Evolutionary conservation across 2,888 invertebrate species (phyloP).

Genomic region (Lasioglossum oenotherae): DNA sequence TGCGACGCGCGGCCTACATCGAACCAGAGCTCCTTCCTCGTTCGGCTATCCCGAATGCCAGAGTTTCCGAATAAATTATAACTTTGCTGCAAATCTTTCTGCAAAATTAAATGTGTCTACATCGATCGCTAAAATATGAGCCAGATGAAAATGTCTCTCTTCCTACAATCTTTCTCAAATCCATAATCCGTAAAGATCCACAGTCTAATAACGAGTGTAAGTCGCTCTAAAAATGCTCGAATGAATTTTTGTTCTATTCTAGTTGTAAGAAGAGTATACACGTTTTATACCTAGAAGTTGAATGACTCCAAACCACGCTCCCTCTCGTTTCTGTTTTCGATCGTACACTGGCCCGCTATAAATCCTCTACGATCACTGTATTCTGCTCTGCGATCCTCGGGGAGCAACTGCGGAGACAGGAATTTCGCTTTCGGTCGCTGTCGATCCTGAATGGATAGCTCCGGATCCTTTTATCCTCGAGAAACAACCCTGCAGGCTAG

Average conservation of each 20-base stretch:
- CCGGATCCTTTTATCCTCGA: neutral
- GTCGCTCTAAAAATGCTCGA: no score
- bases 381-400: neutral
- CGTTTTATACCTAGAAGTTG: conserved; percentile 3
- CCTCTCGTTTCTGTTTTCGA: neutral
- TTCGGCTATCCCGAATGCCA: neutral
- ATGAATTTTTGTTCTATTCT: neutral
- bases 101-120: neutral
- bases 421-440: neutral
- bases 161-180: no score
- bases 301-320: neutral
- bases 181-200: no score
- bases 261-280: neutral
- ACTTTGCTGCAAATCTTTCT: neutral
- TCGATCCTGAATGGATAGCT: neutral
- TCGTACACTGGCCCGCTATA: neutral
- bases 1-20: neutral
- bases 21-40: neutral
- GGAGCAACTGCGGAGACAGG: neutral
- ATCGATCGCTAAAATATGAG: no score
- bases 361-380: neutral
- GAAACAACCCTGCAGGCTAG: neutral
- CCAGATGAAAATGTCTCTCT: no score
- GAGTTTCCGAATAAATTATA: neutral
- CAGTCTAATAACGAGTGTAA: no score